Evolutionary conservation across 2,888 invertebrate species (phyloP).

Genomic region (Cremastinae sp.): DNA sequence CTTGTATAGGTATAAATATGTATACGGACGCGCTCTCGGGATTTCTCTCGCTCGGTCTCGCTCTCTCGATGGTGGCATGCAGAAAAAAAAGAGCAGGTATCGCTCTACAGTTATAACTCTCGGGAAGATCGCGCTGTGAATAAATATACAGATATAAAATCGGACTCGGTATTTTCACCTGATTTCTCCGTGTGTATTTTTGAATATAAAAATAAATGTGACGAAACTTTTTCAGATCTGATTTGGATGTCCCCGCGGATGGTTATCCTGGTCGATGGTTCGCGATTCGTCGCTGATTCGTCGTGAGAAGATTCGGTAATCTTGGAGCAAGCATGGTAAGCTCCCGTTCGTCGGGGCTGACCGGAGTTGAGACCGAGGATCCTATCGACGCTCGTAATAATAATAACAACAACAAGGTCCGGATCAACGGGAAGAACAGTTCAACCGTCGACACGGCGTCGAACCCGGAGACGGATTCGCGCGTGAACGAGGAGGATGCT

Average conservation of each 20-base stretch:
- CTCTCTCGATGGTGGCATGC: not conserved
- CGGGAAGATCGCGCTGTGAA: too few relatives aligned
- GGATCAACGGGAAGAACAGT: conserved; percentile 29
- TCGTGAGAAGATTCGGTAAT: not conserved
- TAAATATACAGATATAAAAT: too few relatives aligned
- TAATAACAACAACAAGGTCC: conserved; percentile 46
- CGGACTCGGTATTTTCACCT: too few relatives aligned
- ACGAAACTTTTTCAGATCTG: too few relatives aligned
- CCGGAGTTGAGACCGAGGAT: conserved; percentile 58
- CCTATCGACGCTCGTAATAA: conserved; percentile 51
- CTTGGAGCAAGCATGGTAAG: conserved; percentile 74
- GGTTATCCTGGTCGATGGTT: too few relatives aligned
- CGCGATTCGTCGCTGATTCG: not conserved
- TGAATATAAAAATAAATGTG: too few relatives aligned
- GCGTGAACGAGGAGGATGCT: conserved; percentile 54
- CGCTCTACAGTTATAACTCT: too few relatives aligned
- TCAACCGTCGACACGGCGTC: not conserved
- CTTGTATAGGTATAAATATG: conserved; percentile 4
- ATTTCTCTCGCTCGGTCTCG: conserved; percentile 32
- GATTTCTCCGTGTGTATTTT: too few relatives aligned
- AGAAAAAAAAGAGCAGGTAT: not conserved
- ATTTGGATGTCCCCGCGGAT: too few relatives aligned
- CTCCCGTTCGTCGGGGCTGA: conserved; percentile 72
- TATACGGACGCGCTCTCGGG: conserved; percentile 2
- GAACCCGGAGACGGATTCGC: conserved; percentile 34